phyloP scores from a whole-genome alignment of 2,113 vertebrate species.

The Phaethon lepturus region DNA sequence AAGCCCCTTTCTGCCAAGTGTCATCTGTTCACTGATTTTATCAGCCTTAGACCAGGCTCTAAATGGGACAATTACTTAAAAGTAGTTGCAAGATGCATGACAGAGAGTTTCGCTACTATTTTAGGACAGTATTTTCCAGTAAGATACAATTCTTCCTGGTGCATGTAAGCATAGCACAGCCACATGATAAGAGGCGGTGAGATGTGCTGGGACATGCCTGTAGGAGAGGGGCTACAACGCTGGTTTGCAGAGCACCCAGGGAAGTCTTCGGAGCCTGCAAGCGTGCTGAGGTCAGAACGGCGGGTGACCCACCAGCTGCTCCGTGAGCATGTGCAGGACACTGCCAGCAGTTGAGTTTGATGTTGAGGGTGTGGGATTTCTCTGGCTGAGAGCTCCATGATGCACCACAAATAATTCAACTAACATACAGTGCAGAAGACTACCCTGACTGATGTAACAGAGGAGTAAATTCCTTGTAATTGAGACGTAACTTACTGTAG shows the following conservation, averaged over 20 bases:
- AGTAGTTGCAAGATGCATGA: not conserved
- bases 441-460: not conserved
- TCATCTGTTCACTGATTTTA: not conserved
- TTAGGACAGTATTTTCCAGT: not conserved
- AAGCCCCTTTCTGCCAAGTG: not conserved
- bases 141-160: not conserved
- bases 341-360: not conserved
- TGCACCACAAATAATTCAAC: not conserved
- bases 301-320: not conserved
- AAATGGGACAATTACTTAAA: not conserved
- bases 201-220: no score
- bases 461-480: not conserved
- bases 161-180: not conserved
- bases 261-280: not conserved
- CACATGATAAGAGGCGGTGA: accelerated
- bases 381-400: not conserved
- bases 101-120: not conserved
- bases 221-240: not conserved
- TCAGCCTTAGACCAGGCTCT: not conserved
- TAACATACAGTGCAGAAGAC: not conserved
- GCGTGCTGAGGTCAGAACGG: not conserved
- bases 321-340: not conserved
- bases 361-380: not conserved
- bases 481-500: not conserved
- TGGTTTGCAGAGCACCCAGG: not conserved